phyloP scores from a whole-genome alignment of 2,797 vertebrate species.

The Nothura maculosa region DNA sequence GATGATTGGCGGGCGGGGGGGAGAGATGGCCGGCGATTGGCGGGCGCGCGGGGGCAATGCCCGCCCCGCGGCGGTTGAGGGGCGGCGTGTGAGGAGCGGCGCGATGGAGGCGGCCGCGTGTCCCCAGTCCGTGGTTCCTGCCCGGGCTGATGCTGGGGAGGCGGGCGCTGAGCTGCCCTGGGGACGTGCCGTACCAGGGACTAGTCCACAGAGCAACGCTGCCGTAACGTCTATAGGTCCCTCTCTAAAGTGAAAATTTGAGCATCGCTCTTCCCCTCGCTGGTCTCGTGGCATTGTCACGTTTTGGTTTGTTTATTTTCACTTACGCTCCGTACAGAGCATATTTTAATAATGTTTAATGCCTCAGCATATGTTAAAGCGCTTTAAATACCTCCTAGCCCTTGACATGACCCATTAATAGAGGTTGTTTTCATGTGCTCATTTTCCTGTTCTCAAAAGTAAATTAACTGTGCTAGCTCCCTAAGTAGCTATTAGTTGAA shows the following conservation, averaged over 20 bases:
- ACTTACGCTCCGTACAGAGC: not conserved
- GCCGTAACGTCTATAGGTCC: not conserved
- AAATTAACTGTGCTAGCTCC: not conserved
- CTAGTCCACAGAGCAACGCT: no score
- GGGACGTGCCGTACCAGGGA: rapidly evolving
- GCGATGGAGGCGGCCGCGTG: no score
- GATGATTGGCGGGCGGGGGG: not conserved
- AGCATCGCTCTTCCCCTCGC: rapidly evolving
- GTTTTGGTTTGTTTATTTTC: rapidly evolving
- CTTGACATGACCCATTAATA: not conserved
- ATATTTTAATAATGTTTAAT: no score
- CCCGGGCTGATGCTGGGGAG: no score
- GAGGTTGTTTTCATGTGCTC: not conserved
- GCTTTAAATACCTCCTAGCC: not conserved
- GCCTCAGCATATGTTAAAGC: no score
- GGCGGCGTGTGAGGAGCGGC: not conserved
- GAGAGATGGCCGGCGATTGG: no score
- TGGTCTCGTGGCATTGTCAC: not conserved
- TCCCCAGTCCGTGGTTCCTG: no score
- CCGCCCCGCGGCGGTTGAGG: not conserved
- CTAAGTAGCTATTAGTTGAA: not conserved
- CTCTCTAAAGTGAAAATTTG: not conserved
- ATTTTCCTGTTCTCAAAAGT: not conserved
- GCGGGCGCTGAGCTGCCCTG: no score
- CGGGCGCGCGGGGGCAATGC: not conserved